A percentile compares a stretch with the other conserved stretches of the same genome.
Evolutionary conservation across 2,888 invertebrate genomes (phyloP).

Genomic region (Trissoscelio sp.): DNA sequence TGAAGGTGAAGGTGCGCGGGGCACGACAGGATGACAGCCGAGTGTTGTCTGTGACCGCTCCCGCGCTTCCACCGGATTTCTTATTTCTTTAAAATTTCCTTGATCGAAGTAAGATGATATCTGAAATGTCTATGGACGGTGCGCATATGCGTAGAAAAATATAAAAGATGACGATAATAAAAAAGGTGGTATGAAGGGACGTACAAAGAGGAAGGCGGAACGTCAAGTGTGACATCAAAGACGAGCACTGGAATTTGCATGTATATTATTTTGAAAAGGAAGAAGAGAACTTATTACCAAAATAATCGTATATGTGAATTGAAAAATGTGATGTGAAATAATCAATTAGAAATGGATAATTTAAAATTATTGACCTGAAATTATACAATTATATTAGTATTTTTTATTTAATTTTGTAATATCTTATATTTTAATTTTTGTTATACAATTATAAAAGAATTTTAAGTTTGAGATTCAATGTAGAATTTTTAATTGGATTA

Average conservation of each 20-base stretch:
- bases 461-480: no score
- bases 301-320: constrained; percentile 35
- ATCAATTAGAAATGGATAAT: no score
- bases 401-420: no score
- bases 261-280: constrained; percentile 48
- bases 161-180: constrained; percentile 55
- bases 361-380: no score
- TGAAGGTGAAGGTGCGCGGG: background rate
- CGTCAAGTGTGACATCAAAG: constrained; percentile 59
- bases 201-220: constrained; percentile 39
- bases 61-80: background rate
- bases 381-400: no score
- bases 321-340: constrained; percentile 22
- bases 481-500: no score
- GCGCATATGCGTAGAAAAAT: constrained; percentile 46
- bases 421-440: no score
- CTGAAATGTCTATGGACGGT: constrained; percentile 29
- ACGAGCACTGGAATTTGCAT: constrained; percentile 49
- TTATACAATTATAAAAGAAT: no score
- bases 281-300: constrained; percentile 43
- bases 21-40: background rate
- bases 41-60: constrained; percentile 6
- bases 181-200: constrained; percentile 39
- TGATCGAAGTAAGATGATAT: constrained; percentile 59
- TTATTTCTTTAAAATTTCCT: constrained; percentile 42